These are phyloP conservation scores for Eupeodes luniger DNA, from an alignment of 2,888 invertebrate genomes.

Conservation along the genomic window DNA sequence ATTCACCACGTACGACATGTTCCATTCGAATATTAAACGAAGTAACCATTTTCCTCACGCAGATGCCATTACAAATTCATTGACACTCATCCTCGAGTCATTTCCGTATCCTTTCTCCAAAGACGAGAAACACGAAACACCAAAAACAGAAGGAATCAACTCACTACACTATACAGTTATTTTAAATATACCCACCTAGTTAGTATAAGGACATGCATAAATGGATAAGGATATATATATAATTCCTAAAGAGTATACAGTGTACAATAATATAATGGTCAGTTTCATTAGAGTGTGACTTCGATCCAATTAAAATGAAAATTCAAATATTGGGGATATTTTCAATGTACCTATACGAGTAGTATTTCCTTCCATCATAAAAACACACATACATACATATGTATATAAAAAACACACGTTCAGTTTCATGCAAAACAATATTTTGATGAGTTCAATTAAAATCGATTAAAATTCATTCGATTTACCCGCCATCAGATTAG, in stretches of 20 bases:
- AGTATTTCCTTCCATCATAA: too few species aligned
- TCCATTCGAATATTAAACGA: constrained; percentile 47
- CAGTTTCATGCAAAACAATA: constrained; percentile 45
- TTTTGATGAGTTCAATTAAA: constrained; percentile 77
- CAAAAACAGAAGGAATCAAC: constrained; percentile 11
- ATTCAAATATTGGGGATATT: constrained; percentile 55
- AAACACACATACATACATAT: background rate
- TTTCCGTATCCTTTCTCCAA: constrained; percentile 35
- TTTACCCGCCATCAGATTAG: constrained; percentile 69
- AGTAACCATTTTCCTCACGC: constrained; percentile 73
- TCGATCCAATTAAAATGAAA: constrained; percentile 68
- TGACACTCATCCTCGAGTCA: constrained; percentile 34
- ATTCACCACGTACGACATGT: constrained; percentile 49
- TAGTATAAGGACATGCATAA: background rate
- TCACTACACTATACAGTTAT: too few species aligned
- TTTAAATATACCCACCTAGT: background rate
- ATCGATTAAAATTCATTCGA: constrained; percentile 76
- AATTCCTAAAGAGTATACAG: background rate
- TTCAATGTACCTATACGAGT: background rate
- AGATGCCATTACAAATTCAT: constrained; percentile 71
- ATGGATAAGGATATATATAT: background rate
- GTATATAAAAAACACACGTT: constrained; percentile 51
- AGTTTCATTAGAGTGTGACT: constrained; percentile 39
- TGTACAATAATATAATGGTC: constrained; percentile 24
- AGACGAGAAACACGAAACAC: constrained; percentile 27